Evolutionary conservation across 2,888 invertebrate species (phyloP), one percentile per base, ranked within the genome.

Genomic region (Phorcus lineatus): DNA sequence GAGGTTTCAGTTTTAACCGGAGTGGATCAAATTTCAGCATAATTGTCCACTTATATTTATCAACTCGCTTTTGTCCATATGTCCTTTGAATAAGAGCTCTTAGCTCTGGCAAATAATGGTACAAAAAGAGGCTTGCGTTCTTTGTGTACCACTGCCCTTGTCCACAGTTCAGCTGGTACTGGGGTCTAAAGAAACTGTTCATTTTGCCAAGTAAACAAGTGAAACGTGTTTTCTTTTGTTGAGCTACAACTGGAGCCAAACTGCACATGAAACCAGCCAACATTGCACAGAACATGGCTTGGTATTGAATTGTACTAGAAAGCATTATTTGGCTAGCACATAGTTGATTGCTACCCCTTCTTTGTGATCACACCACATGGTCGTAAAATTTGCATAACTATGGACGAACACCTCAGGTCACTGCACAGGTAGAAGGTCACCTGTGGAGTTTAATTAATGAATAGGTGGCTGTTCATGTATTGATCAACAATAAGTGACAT

Each of bases 201-300:
- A 70, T 70, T 70, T 70, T 70, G 70, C 70, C 31, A 36, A 70
- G 70, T 70, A 70, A 70, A 70, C 70, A 70, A 70, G 36, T 36
- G 70, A 70, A 70, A n/a, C 40, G 36, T 70, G 28, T 36, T 70
- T 67, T 70, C 70, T 70, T 70, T 70, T 70, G 70, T 70, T 3
- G 19, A n/a, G 31, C 19, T 70, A 70, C 36, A 70, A 40, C 70
- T 31, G 40, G 70, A 40, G 70, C 70, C 70, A 70, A 70, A 70
- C 36, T 70, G 70, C 70, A 70, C 70, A 70, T 70, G 70, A 70
- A 40, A 70, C 70, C 19, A 17, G 36, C 36, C 16, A 24, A 31
- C 70, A 19, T 40, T 70, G 31, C 36, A 36, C 36, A 13, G 24
- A 24, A 70, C 36, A 19, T 70, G 70, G 36, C 70, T 70, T 36